Percentiles rank a stretch among this genome's conserved stretches.
These are phyloP conservation scores for Choreutis nemorana DNA, from an alignment of 2,888 invertebrate genomes.

Conservation along the genomic window DNA sequence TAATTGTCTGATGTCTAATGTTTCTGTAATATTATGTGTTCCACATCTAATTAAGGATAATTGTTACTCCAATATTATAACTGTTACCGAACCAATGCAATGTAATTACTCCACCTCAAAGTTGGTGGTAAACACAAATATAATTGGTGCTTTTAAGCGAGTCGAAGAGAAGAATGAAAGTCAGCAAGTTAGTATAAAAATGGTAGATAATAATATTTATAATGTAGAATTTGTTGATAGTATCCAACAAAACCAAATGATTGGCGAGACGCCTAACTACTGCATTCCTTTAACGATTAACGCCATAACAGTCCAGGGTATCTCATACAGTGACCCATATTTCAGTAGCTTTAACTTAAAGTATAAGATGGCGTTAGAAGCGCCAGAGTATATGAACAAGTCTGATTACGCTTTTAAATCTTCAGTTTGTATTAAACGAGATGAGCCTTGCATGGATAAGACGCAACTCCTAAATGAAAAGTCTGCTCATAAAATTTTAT, in stretches of 20 bases:
- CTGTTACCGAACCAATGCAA: conserved; percentile 69
- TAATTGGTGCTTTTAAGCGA: conserved; percentile 67
- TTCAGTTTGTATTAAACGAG: conserved; percentile 64
- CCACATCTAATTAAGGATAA: conserved; percentile 68
- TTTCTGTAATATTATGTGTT: conserved; percentile 72
- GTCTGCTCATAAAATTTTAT: conserved; percentile 49
- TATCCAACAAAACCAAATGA: conserved; percentile 68
- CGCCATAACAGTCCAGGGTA: conserved; percentile 70
- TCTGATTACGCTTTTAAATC: conserved; percentile 70
- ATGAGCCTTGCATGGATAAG: conserved; percentile 53
- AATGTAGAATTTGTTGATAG: conserved; percentile 66
- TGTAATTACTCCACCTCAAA: conserved; percentile 69
- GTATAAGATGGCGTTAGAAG: conserved; percentile 63
- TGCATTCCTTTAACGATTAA: conserved; percentile 68
- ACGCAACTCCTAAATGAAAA: conserved; percentile 50
- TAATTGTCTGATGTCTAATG: conserved; percentile 66
- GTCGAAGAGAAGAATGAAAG: conserved; percentile 62
- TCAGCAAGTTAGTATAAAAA: conserved; percentile 65
- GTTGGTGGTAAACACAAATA: conserved; percentile 67
- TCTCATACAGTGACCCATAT: conserved; percentile 68
- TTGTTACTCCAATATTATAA: conserved; percentile 65
- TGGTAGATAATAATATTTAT: conserved; percentile 68
- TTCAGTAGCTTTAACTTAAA: conserved; percentile 69
- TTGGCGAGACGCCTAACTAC: conserved; percentile 65
- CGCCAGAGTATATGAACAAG: conserved; percentile 67